A percentile compares a stretch with the other conserved stretches of the same genome.
These are phyloP conservation scores for Wasmannia auropunctata DNA, from an alignment of 1,140 invertebrate species.

Conservation along the genomic window DNA sequence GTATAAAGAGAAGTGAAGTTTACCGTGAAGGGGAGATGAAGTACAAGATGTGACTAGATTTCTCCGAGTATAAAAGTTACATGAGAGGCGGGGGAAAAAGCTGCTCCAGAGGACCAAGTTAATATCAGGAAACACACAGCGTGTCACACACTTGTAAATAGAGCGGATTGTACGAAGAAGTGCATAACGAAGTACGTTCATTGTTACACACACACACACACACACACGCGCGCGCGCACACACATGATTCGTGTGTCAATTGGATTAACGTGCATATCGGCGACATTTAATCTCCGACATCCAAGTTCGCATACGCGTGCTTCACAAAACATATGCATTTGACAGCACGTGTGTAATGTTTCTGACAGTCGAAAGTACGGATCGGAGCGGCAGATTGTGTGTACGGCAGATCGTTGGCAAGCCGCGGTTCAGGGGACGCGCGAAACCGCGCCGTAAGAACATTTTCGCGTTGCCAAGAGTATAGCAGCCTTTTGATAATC, in stretches of 20 bases:
- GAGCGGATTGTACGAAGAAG: background rate
- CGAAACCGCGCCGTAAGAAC: background rate
- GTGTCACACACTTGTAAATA: background rate
- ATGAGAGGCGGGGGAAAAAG: background rate
- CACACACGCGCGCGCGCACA: too few relatives aligned
- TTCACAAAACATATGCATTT: background rate
- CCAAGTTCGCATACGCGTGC: background rate
- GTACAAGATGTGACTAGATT: constrained; percentile 34
- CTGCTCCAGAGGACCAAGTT: background rate
- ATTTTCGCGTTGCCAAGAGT: background rate
- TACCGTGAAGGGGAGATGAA: background rate
- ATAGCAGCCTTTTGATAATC: background rate
- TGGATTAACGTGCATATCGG: background rate
- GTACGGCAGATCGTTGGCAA: constrained; percentile 10
- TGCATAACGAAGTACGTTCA: background rate
- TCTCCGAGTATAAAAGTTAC: background rate
- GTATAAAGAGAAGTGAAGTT: background rate
- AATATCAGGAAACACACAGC: background rate
- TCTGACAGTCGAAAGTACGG: background rate
- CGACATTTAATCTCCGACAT: background rate
- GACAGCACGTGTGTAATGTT: background rate
- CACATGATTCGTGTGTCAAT: background rate
- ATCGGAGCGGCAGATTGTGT: background rate
- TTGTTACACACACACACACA: too few relatives aligned
- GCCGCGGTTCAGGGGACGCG: background rate